Percentiles rank a stretch among this genome's conserved stretches.
Conservation (phyloP, 2,888 invertebrate species). For the Prosapia bicincta region DNA sequence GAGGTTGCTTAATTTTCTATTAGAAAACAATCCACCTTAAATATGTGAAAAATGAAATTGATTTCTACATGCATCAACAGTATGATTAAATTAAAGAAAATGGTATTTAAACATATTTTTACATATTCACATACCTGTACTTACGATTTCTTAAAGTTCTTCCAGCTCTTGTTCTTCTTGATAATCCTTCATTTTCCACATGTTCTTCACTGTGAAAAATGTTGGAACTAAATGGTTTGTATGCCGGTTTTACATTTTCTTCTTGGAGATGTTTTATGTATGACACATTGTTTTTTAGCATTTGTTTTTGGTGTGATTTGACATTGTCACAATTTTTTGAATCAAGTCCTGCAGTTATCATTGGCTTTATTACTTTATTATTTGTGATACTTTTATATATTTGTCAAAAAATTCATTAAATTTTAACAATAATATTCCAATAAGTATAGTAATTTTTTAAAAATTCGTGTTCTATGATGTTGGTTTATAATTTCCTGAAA, state of each 20-base stretch:
- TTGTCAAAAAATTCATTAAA: neutral
- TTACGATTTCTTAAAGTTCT: constrained; percentile 22
- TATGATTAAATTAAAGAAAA: too few species aligned
- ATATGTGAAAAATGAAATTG: too few species aligned
- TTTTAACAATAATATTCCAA: too few species aligned
- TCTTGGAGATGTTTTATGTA: neutral
- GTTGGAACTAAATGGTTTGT: neutral
- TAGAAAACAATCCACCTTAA: too few species aligned
- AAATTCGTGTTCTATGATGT: too few species aligned
- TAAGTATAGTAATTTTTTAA: too few species aligned
- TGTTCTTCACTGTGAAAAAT: neutral
- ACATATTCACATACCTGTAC: constrained; percentile 15
- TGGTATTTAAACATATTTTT: too few species aligned
- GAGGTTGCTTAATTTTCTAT: too few species aligned
- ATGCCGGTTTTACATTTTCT: neutral
- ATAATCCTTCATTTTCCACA: neutral
- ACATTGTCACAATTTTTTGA: neutral
- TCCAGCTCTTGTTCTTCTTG: constrained; percentile 8
- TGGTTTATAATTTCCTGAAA: too few species aligned
- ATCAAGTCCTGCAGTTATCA: neutral
- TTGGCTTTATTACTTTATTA: neutral
- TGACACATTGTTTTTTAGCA: neutral
- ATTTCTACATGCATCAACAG: too few species aligned
- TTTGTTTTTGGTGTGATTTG: neutral
- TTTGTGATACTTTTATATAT: neutral